Conservation (phyloP, 1,140 invertebrate genomes). For the Magallana gigas region DNA sequence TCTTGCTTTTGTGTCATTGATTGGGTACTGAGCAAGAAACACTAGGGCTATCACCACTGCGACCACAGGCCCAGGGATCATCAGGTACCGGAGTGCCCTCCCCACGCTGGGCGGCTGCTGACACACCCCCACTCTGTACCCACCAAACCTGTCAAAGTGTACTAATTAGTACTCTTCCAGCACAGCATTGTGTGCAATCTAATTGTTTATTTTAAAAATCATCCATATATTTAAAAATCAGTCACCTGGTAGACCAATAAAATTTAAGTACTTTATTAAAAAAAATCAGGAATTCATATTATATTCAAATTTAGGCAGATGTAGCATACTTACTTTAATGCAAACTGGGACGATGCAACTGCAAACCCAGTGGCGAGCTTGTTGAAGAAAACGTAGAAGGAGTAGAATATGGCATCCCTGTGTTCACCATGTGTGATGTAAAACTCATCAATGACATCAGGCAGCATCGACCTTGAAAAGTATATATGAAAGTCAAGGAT, state of each 20-base stretch:
- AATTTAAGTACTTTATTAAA: too few species aligned
- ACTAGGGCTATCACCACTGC: neutral
- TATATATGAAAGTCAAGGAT: too few species aligned
- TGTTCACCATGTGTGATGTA: conserved; percentile 70
- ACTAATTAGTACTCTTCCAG: too few species aligned
- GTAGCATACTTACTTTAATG: too few species aligned
- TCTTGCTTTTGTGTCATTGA: neutral
- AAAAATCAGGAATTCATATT: too few species aligned
- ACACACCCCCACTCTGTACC: conserved; percentile 69
- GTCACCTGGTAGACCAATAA: too few species aligned
- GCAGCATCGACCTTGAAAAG: conserved; percentile 74
- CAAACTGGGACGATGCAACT: conserved; percentile 69
- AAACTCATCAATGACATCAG: conserved; percentile 77
- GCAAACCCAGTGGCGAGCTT: conserved; percentile 75
- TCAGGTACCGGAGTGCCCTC: conserved; percentile 68
- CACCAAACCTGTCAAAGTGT: conserved; percentile 62
- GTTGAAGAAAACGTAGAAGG: conserved; percentile 78
- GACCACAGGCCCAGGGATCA: conserved; percentile 68
- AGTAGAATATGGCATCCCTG: conserved; percentile 77
- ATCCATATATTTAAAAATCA: too few species aligned
- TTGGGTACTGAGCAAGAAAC: neutral
- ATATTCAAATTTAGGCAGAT: too few species aligned
- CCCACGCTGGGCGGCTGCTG: conserved; percentile 70
- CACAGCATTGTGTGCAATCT: too few species aligned
- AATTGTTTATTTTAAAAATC: too few species aligned